Evolutionary conservation across 2,797 vertebrate species (phyloP), one percentile per base, ranked within the genome.

Genomic region (Pseudomugil gertrudae): DNA sequence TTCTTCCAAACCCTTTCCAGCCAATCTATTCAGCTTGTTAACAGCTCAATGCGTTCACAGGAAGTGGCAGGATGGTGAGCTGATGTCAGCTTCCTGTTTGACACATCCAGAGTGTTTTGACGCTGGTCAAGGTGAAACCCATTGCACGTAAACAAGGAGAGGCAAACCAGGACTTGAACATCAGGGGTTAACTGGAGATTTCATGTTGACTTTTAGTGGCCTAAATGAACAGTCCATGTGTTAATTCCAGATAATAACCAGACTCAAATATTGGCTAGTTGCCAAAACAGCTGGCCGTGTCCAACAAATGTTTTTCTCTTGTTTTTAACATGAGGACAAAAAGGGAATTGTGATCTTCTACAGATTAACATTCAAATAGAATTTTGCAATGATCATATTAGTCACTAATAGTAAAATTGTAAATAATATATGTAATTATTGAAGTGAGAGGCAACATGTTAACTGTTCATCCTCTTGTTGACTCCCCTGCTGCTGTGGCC

Each of bases 81-180:
- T 86, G 57, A 91, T 65, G 74, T 74, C 75, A 81, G 75, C 74
- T 93, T 94, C 90, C 92, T 90, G 78, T 85, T 69, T 68, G 86
- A 88, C 86, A 73, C 68, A 74, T 76, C 71, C 32, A 59, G 40
- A 51, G 60, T 69, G 78, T 76, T 81, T 79, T 66, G 83, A 69
- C 61, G 51, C 78, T 78, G 73, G 83, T 86, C 78, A 86, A 86
- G 80, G 88, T 90, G 79, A 92, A 85, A 54, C 32, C 66, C 15
- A 15, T 35, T 29, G 11, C 63, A 59, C 29, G 69, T 77, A 75
- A 78, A 80, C 78, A 74, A 14, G 4, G 30, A n/a, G 76, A 73
- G 80, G 55, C 81, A 1, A 74, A 74, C 76, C 76, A 67, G 80
- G 78, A 85, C 75, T 11, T 9, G 57, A 45, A 70, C 61, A 54